Evolutionary conservation across 1,140 invertebrate species (phyloP).

Genomic region (Notospermus geniculatus): DNA sequence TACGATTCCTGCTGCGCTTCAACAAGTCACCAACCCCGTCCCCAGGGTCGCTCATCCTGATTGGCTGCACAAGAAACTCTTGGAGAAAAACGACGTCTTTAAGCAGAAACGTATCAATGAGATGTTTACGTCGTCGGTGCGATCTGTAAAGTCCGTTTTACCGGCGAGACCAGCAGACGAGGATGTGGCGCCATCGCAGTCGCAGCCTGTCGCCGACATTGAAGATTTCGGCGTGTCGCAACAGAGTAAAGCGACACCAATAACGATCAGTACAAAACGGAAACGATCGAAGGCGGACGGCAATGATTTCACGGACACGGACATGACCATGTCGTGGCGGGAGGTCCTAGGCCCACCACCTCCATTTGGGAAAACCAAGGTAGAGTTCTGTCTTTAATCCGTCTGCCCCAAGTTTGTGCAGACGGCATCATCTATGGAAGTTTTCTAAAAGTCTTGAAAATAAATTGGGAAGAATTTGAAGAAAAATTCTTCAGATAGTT

Average conservation of each 20-base stretch:
- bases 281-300: conserved; percentile 30
- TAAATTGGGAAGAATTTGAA: no score
- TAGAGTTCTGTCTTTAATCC: no score
- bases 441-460: no score
- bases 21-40: conserved; percentile 92
- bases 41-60: conserved; percentile 92
- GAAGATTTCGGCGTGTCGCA: conserved; percentile 39
- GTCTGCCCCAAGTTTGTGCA: no score
- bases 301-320: conserved; percentile 33
- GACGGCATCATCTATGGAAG: no score
- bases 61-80: conserved; percentile 94
- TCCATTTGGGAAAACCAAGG: conserved; percentile 69
- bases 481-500: no score
- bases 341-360: conserved; percentile 84
- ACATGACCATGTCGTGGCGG: conserved; percentile 68
- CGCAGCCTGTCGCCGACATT: conserved; percentile 45
- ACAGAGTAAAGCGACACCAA: conserved; percentile 23
- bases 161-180: neutral
- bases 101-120: conserved; percentile 94
- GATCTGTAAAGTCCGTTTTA: conserved; percentile 4
- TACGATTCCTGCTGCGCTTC: conserved; percentile 96
- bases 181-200: neutral
- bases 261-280: conserved; percentile 27
- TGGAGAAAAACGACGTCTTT: conserved; percentile 87
- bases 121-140: conserved; percentile 66